Base-by-base conservation (phyloP, 2,888 invertebrate species). In the Sesia apiformis region DNA sequence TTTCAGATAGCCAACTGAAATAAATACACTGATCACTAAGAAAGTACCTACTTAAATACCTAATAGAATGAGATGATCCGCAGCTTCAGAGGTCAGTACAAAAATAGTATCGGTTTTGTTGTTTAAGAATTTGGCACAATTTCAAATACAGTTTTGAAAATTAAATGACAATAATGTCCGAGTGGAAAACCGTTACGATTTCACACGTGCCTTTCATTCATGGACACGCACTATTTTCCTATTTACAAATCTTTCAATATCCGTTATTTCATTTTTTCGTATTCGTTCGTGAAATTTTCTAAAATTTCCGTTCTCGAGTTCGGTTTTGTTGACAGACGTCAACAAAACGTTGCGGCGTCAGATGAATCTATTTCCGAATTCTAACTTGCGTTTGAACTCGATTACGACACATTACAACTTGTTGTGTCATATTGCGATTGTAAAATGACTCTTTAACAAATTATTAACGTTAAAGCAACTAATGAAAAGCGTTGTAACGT, bases 341-440 rank as follows among this genome's bases (percentile, higher is more conserved):
- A 84, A 84, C 82, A 83, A 57, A 82, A 79, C 73, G 76, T 73
- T 76, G 70, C 75, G 74, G 65, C 72, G 71, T 70, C 74, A 72
- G 72, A 68, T 65, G 71, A 81, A 78, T 80, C 77, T 73, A 42
- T 42, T 42, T 42, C 42, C 42, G 42, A 42, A 42, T 42, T 42
- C 7, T 42, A 7, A 5, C 42, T 5, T 42, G 42, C 42, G 42
- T 42, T 42, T 42, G 42, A 42, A 7, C 5, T 23, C 23, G 7
- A 7, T 42, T 42, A 42, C 42, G 42, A 42, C 5, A 42, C 42
- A 7, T 42, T 6, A 23, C 23, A 23, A 23, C 23, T 42, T 42
- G 42, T 6, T 42, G 7, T 42, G 5, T 42, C 7, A 42, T 7
- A 7, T 42, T 42, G 42, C 7, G 3, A 7, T 42, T 42, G 42